Evolutionary conservation across 2,888 invertebrate species (phyloP).

Genomic region (Augiades crinisus): DNA sequence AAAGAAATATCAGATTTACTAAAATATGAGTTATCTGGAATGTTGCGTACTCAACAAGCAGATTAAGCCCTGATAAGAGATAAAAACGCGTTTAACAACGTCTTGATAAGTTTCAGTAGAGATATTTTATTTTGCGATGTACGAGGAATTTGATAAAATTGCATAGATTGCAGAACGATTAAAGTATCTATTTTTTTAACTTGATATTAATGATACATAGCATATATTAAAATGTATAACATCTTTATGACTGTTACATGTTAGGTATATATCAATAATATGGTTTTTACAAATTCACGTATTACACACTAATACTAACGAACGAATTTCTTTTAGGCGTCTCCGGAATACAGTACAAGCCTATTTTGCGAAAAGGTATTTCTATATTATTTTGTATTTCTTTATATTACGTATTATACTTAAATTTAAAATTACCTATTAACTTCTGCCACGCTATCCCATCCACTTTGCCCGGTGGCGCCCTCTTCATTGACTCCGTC

Average conservation of each 20-base stretch:
- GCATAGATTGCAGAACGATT: too few relatives aligned
- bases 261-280: too few relatives aligned
- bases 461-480: conserved; percentile 94
- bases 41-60: conserved; percentile 53
- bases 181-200: too few relatives aligned
- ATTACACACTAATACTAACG: too few relatives aligned
- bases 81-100: conserved; percentile 70
- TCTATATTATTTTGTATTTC: too few relatives aligned
- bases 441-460: conserved; percentile 95
- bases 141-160: conserved; percentile 10
- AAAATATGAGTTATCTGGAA: conserved; percentile 64
- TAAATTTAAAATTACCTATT: conserved; percentile 79
- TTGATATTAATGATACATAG: too few relatives aligned
- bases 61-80: conserved; percentile 65
- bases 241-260: too few relatives aligned
- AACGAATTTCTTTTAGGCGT: too few relatives aligned
- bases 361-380: too few relatives aligned
- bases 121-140: neutral
- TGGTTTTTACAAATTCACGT: too few relatives aligned
- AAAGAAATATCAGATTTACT: conserved; percentile 62
- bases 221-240: too few relatives aligned
- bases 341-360: too few relatives aligned
- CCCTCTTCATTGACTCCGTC: conserved; percentile 95
- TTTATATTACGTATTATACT: neutral
- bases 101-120: conserved; percentile 19